Base-by-base conservation (phyloP, 2,113 vertebrate genomes). In the Boleophthalmus pectinirostris region DNA sequence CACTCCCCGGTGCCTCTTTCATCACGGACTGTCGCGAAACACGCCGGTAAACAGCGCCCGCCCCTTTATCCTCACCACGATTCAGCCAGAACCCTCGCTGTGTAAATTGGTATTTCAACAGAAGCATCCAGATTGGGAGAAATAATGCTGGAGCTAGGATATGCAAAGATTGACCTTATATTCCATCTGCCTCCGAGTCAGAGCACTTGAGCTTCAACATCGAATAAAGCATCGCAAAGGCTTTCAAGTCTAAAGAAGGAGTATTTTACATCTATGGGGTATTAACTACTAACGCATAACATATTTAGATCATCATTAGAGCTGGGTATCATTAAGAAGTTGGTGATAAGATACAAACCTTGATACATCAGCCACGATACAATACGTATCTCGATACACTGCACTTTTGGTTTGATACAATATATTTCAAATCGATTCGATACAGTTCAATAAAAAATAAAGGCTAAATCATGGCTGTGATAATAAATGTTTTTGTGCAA, bases 51-150 rank as follows among this genome's bases (percentile, higher is more conserved):
- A 85, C 77, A 64, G 78, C 73, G 16, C 78, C 65, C 71, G 77
- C 65, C 72, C 75, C 72, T 85, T 29, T 80, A 86, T 80, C 79
- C 72, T 29, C 14, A 6, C 25, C 25, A n/a, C 72, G 38, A 53
- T 29, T 66, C 74, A 14, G 66, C 16, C 0, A 68, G 75, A 80
- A 79, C 82, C 74, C 71, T 72, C 29, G 35, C 84, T 43, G 74
- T 74, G 81, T 38, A 85, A 85, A 85, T 58, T 84, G 87, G 58
- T 84, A 84, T 89, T 89, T 85, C 80, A 60, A 61, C 47, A 60
- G 80, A 69, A 74, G 72, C 68, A 54, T 69, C 72, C 63, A 64
- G 81, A 79, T 29, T 61, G 71, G 68, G 78, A 82, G 68, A 68
- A 83, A 86, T 81, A 74, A 38, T 3, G 33, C 80, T 70, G 60